Conservation (phyloP, 2,797 vertebrate genomes). For the Saxicola maurus region DNA sequence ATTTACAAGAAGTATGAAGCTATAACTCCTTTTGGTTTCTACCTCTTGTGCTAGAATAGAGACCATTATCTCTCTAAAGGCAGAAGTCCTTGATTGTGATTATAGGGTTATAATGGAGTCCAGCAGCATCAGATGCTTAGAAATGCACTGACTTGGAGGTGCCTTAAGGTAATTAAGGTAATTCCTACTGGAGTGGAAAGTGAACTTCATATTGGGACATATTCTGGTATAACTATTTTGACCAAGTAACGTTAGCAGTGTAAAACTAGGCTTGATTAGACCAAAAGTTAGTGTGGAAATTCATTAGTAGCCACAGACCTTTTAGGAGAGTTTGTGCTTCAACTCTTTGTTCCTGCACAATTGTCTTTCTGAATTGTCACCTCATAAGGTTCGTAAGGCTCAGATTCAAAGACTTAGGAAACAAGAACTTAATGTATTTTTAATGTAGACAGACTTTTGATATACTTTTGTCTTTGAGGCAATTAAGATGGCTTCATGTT, state of each 20-base stretch:
- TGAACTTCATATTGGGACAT: background rate
- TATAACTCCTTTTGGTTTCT: background rate
- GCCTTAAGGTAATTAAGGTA: background rate
- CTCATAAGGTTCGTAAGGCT: rapidly evolving
- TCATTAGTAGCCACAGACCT: background rate
- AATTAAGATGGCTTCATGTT: background rate
- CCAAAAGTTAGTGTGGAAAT: background rate
- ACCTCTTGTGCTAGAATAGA: background rate
- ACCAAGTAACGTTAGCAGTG: background rate
- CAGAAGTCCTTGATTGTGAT: background rate
- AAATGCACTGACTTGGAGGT: background rate
- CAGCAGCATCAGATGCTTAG: background rate
- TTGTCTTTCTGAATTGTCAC: background rate
- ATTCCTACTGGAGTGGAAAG: background rate
- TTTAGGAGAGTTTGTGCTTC: background rate
- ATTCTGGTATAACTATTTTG: background rate
- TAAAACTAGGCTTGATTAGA: background rate
- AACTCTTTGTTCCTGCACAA: rapidly evolving
- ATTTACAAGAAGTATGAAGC: background rate
- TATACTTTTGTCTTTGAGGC: background rate
- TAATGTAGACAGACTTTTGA: background rate
- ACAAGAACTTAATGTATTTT: background rate
- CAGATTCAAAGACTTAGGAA: background rate
- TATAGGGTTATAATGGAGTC: background rate
- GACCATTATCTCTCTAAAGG: background rate